Conservation (phyloP, 2,888 invertebrate genomes). For the Erebia aethiops region DNA sequence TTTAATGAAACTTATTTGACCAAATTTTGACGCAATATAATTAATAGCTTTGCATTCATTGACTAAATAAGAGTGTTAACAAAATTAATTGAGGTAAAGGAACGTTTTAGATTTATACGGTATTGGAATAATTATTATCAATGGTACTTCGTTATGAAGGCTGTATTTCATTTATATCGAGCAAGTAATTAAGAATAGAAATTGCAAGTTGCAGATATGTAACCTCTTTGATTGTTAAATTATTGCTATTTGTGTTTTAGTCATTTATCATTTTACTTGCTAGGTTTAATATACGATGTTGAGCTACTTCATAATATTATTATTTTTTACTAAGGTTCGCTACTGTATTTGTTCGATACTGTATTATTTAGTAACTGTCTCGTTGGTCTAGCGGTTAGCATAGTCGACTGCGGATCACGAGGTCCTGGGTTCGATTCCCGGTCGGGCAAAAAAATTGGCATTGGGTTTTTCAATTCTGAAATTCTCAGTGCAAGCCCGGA, state of each 20-base stretch:
- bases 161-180: slow-evolving; percentile 18
- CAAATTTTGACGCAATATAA: neutral
- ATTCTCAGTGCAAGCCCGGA: too few relatives aligned
- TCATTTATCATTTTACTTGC: slow-evolving; percentile 13
- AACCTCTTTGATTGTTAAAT: slow-evolving; percentile 14
- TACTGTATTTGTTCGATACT: too few relatives aligned
- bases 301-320: too few relatives aligned
- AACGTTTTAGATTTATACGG: slow-evolving; percentile 3
- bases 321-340: too few relatives aligned
- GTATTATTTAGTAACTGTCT: too few relatives aligned
- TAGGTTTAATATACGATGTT: neutral
- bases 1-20: too few relatives aligned
- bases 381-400: too few relatives aligned
- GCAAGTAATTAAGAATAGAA: slow-evolving; percentile 13
- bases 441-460: too few relatives aligned
- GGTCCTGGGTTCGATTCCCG: too few relatives aligned
- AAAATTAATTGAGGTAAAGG: slow-evolving; percentile 5
- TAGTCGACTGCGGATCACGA: too few relatives aligned
- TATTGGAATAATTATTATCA: slow-evolving; percentile 20
- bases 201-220: slow-evolving; percentile 14
- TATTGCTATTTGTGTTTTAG: slow-evolving; percentile 15
- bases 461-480: too few relatives aligned
- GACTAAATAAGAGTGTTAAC: neutral
- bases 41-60: neutral
- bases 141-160: slow-evolving; percentile 18